Percentiles rank a stretch among this genome's conserved stretches.
These are phyloP conservation scores for Pygocentrus nattereri DNA, from an alignment of 2,797 vertebrate genomes.

Conservation along the genomic window DNA sequence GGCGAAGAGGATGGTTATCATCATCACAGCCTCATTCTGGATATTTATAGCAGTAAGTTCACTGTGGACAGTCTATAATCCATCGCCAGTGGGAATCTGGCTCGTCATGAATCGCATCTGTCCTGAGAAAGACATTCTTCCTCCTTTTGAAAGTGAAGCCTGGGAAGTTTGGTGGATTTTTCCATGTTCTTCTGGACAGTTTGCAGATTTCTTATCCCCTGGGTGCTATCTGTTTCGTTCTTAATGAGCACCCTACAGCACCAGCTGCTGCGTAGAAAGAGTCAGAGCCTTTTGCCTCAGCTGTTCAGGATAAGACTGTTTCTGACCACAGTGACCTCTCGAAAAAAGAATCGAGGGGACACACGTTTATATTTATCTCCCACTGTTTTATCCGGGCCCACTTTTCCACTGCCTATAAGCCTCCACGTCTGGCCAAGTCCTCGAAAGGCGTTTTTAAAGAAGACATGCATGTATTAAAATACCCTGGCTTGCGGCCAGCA, in stretches of 20 bases:
- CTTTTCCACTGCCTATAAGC: conserved; percentile 10
- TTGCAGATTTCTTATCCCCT: conserved; percentile 31
- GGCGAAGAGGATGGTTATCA: neutral
- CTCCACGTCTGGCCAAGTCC: neutral
- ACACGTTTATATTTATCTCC: conserved; percentile 4
- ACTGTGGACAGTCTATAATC: neutral
- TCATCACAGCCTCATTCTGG: neutral
- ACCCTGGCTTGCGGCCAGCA: conserved; percentile 31
- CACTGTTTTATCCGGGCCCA: neutral
- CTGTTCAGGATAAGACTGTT: neutral
- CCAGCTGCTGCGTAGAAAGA: neutral
- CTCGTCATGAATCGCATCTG: conserved; percentile 16
- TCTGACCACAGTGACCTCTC: neutral
- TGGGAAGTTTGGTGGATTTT: conserved; percentile 40
- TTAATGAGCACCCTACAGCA: conserved; percentile 1
- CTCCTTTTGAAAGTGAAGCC: conserved; percentile 20
- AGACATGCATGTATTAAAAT: conserved; percentile 32
- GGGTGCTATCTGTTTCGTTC: conserved; percentile 21
- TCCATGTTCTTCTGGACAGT: conserved; percentile 19
- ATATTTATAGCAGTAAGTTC: neutral
- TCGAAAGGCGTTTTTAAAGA: conserved; percentile 11
- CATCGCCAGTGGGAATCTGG: conserved; percentile 21
- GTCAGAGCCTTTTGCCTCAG: neutral
- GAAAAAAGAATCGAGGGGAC: neutral
- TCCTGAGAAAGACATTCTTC: conserved; percentile 20